Evolutionary conservation across 2,797 vertebrate genomes (phyloP).

Genomic region (Crenichthys baileyi): DNA sequence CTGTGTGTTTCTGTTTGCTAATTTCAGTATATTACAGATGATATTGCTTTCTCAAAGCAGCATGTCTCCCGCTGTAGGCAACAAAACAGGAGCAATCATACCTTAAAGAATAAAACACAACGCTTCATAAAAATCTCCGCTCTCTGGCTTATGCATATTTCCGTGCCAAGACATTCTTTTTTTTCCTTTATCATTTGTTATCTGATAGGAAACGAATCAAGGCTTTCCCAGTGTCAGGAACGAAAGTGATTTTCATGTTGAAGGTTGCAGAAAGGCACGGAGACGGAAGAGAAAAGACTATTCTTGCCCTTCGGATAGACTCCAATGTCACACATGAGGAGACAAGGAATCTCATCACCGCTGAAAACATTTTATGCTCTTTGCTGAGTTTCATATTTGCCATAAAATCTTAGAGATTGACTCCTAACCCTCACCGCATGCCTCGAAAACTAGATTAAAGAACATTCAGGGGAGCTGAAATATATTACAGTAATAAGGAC

Average conservation of each 20-base stretch:
- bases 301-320: slow-evolving; percentile 67
- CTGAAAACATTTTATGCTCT: slow-evolving; percentile 62
- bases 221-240: slow-evolving; percentile 52
- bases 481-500: slow-evolving; percentile 58
- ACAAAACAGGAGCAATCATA: slow-evolving; percentile 32
- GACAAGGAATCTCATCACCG: slow-evolving; percentile 65
- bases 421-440: slow-evolving; percentile 44
- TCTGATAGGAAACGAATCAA: slow-evolving; percentile 69
- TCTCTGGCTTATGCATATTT: slow-evolving; percentile 48
- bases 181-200: slow-evolving; percentile 63
- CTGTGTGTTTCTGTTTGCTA: background rate
- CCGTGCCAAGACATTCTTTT: slow-evolving; percentile 47
- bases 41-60: slow-evolving; percentile 32
- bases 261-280: slow-evolving; percentile 63
- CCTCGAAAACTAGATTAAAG: slow-evolving; percentile 57
- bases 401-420: slow-evolving; percentile 67
- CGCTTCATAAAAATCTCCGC: slow-evolving; percentile 29
- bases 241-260: slow-evolving; percentile 63
- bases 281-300: slow-evolving; percentile 58
- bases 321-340: slow-evolving; percentile 73
- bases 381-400: slow-evolving; percentile 61
- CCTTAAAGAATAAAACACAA: slow-evolving; percentile 27
- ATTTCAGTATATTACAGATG: background rate
- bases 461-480: slow-evolving; percentile 54
- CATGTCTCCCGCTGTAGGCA: slow-evolving; percentile 38